phyloP scores from a whole-genome alignment of 2,797 vertebrate species.

The Hyperoplus immaculatus region DNA sequence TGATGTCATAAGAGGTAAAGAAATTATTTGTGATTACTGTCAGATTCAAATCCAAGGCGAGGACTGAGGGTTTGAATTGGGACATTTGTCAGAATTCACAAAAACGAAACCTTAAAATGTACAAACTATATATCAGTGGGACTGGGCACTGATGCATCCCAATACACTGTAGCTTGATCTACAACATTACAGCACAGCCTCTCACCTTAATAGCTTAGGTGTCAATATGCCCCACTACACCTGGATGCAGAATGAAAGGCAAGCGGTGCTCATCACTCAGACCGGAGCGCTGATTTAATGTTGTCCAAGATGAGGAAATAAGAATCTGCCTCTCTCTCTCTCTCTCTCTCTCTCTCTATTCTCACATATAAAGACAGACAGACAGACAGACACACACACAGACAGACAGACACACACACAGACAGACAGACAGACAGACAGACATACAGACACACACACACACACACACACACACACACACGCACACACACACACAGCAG shows the following conservation, averaged over 20 bases:
- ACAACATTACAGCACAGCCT: background rate
- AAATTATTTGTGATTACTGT: background rate
- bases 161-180: background rate
- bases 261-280: conserved; percentile 58
- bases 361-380: no score
- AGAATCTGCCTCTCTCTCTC: conserved; percentile 46
- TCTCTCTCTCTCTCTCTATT: no score
- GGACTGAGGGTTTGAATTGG: background rate
- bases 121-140: background rate
- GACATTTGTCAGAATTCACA: background rate
- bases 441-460: no score
- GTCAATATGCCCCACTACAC: conserved; percentile 12
- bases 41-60: background rate
- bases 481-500: conserved; percentile 31
- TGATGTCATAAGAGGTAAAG: background rate
- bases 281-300: conserved; percentile 64
- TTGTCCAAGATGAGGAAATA: conserved; percentile 52
- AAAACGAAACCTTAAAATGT: background rate
- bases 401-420: no score
- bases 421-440: no score
- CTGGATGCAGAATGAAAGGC: conserved; percentile 53
- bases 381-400: no score
- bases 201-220: conserved; percentile 21
- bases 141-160: no score
- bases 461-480: background rate